Evolutionary conservation across 37 sponge, comb jelly and placozoan species (phyloP).

Genomic region (Spongilla lacustris): DNA sequence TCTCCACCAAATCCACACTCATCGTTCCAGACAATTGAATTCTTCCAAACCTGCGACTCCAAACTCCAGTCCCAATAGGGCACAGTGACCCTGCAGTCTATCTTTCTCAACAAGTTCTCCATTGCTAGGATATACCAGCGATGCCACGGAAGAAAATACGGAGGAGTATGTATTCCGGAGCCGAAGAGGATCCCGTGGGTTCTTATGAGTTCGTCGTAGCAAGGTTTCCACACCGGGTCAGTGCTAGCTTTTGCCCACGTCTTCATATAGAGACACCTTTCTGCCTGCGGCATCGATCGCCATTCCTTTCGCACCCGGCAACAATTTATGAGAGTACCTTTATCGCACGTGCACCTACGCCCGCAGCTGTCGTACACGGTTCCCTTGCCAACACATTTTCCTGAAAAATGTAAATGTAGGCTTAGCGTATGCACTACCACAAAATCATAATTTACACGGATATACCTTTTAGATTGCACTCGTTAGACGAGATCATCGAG

Average conservation of each 20-base stretch:
- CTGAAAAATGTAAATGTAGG: background rate
- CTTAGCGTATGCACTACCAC: no score
- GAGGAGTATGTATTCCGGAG: constrained; percentile 27
- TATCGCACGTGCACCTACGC: constrained; percentile 30
- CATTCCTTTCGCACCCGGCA: constrained; percentile 50
- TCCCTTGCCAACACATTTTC: background rate
- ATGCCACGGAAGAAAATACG: constrained; percentile 52
- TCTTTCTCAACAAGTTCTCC: constrained; percentile 41
- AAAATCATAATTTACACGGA: no score
- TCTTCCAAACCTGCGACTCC: constrained; percentile 29
- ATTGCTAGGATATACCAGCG: constrained; percentile 53
- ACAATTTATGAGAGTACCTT: constrained; percentile 21
- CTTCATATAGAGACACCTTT: constrained; percentile 31
- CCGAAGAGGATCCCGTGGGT: constrained; percentile 17
- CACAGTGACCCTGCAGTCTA: constrained; percentile 50
- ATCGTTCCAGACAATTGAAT: constrained; percentile 38
- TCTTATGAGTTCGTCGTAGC: constrained; percentile 28
- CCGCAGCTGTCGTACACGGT: constrained; percentile 43
- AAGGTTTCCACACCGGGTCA: background rate
- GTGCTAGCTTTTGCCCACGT: constrained; percentile 7
- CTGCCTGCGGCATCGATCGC: constrained; percentile 31
- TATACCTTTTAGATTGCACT: background rate
- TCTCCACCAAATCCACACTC: constrained; percentile 49
- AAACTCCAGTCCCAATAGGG: constrained; percentile 76
- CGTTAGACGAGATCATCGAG: background rate